A percentile compares a stretch with the other conserved stretches of the same genome.
These are phyloP conservation scores for Meliscaeva auricollis DNA, from an alignment of 2,888 invertebrate genomes.

Conservation along the genomic window DNA sequence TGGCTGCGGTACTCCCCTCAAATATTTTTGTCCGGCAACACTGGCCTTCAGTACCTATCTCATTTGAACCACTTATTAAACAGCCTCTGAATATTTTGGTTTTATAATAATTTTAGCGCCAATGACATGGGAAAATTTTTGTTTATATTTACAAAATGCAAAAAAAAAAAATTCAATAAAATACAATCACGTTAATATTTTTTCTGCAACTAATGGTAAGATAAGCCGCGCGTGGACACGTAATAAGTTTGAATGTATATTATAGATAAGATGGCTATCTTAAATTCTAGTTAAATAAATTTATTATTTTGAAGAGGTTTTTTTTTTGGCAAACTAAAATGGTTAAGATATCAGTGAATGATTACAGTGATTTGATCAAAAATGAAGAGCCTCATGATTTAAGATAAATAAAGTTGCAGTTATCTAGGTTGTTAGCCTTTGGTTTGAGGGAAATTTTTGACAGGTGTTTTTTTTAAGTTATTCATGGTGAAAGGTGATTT, in stretches of 20 bases:
- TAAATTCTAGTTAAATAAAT: not conserved
- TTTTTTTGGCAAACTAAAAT: not conserved
- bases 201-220: too few relatives aligned
- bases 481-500: too few relatives aligned
- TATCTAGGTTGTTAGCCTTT: too few relatives aligned
- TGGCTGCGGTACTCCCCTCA: too few relatives aligned
- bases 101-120: not conserved
- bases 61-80: too few relatives aligned
- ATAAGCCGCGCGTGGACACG: not conserved
- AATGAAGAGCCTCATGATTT: not conserved
- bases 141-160: not conserved
- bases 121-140: constrained; percentile 3
- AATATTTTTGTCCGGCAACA: too few relatives aligned
- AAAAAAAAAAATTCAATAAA: not conserved
- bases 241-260: not conserved
- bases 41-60: not conserved
- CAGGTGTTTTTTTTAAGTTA: too few relatives aligned
- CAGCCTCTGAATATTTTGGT: not conserved
- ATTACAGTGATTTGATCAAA: not conserved
- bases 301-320: not conserved
- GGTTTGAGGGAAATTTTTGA: too few relatives aligned
- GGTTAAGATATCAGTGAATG: not conserved
- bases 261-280: not conserved
- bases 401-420: too few relatives aligned
- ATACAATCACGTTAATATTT: not conserved